These are phyloP conservation scores for Xanthia icteritia DNA, from an alignment of 2,888 invertebrate species.

Conservation along the genomic window DNA sequence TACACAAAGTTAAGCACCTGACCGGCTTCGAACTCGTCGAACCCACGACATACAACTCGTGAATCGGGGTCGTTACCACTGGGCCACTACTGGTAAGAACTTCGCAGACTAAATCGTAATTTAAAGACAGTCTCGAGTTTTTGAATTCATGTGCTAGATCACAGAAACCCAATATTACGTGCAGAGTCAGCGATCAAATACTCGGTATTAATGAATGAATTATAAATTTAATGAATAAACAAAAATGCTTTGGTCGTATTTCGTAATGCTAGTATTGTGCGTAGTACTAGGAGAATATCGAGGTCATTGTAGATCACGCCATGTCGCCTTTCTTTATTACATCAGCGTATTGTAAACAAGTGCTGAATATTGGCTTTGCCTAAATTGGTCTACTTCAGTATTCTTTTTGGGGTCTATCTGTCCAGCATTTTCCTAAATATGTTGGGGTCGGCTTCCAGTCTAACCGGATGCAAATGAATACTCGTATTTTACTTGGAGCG, in stretches of 20 bases:
- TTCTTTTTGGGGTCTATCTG: neutral
- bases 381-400: neutral
- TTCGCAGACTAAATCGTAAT: too few species aligned
- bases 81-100: too few species aligned
- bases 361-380: neutral
- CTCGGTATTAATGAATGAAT: constrained; percentile 37
- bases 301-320: constrained; percentile 22
- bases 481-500: neutral
- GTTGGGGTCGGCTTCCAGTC: neutral
- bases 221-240: constrained; percentile 9
- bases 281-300: constrained; percentile 37
- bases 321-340: constrained; percentile 1
- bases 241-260: constrained; percentile 22
- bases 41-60: too few species aligned
- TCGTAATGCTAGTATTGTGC: constrained; percentile 29
- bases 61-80: too few species aligned
- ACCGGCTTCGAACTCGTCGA: too few species aligned
- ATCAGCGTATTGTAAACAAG: neutral
- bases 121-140: too few species aligned
- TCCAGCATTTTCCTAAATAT: neutral
- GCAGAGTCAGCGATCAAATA: constrained; percentile 18
- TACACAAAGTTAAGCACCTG: too few species aligned
- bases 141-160: neutral
- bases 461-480: neutral
- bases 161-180: neutral